Percentiles rank a stretch among this genome's conserved stretches.
These are phyloP conservation scores for Eupelmus urozonus DNA, from an alignment of 2,888 invertebrate genomes.

Conservation along the genomic window DNA sequence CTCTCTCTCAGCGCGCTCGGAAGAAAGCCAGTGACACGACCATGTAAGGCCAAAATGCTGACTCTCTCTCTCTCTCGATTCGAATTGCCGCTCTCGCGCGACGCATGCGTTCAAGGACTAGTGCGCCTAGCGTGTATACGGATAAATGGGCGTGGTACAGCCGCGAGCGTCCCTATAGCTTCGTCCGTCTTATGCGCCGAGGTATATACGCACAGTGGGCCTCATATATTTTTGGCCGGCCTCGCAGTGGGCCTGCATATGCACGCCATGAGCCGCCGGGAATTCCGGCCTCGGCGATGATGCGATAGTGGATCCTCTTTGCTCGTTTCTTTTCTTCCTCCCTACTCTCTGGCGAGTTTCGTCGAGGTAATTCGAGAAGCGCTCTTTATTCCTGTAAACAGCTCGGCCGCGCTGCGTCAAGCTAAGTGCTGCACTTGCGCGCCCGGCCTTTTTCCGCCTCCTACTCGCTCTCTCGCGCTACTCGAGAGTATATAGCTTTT, in stretches of 20 bases:
- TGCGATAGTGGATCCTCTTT: too few species aligned
- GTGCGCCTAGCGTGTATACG: background rate
- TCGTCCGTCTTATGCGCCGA: background rate
- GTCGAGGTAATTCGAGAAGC: slow-evolving; percentile 39
- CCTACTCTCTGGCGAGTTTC: background rate
- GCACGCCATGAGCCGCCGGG: background rate
- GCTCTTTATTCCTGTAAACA: slow-evolving; percentile 26
- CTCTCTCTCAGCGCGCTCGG: background rate
- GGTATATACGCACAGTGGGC: background rate
- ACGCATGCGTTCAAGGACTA: slow-evolving; percentile 4
- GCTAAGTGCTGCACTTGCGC: slow-evolving; percentile 22
- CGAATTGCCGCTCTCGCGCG: background rate
- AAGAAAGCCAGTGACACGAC: background rate
- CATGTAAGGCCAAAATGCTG: background rate
- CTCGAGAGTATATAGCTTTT: too few species aligned
- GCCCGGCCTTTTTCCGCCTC: background rate
- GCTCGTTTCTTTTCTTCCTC: background rate
- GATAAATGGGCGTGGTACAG: slow-evolving; percentile 35
- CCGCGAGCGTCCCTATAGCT: background rate
- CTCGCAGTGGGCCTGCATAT: background rate
- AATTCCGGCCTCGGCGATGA: too few species aligned
- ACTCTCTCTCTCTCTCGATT: background rate
- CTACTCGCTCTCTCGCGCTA: too few species aligned
- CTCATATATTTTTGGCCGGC: background rate
- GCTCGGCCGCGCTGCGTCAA: background rate